These are phyloP conservation scores for Tinamus guttatus DNA, from an alignment of 2,113 vertebrate species.

Conservation along the genomic window DNA sequence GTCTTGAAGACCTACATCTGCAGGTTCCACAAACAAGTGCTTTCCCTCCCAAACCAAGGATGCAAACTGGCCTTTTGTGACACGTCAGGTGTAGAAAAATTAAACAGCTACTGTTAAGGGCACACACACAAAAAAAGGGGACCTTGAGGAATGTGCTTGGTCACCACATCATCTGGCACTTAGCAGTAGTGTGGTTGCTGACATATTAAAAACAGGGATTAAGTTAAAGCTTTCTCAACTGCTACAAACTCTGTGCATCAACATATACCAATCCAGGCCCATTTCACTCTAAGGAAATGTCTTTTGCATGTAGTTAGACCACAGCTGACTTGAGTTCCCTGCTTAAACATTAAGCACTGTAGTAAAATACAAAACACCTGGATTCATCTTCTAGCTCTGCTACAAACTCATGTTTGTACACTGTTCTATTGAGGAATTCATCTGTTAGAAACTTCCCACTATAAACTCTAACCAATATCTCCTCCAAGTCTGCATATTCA, in stretches of 20 bases:
- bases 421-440: accelerated
- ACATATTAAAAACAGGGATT: background rate
- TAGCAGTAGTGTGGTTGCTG: background rate
- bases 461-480: background rate
- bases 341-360: background rate
- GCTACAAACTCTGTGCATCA: background rate
- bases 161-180: background rate
- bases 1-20: background rate
- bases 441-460: accelerated
- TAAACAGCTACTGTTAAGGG: background rate
- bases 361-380: background rate
- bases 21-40: background rate
- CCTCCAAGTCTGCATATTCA: background rate
- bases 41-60: background rate
- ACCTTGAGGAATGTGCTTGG: background rate
- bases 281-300: background rate
- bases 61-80: background rate
- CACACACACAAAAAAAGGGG: background rate
- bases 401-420: background rate
- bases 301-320: background rate
- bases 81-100: too few relatives aligned
- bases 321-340: background rate
- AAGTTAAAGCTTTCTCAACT: background rate
- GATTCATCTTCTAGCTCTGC: background rate
- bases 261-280: background rate